Evolutionary conservation across 2,113 vertebrate genomes (phyloP).

Genomic region (Anolis sagrei): DNA sequence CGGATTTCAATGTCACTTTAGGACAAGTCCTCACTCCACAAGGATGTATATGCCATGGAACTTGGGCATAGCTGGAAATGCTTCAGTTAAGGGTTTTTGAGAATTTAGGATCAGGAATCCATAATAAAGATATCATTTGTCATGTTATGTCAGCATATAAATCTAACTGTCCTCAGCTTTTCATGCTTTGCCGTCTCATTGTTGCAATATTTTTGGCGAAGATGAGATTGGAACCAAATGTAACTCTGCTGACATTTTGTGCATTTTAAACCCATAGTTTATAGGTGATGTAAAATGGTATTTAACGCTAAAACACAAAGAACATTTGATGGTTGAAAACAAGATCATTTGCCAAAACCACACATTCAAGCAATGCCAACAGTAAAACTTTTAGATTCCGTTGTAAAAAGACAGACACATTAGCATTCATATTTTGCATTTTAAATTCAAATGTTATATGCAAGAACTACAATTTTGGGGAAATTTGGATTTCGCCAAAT

Average conservation of each 20-base stretch:
- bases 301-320: not conserved
- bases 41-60: not conserved
- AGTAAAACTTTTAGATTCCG: not conserved
- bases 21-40: not conserved
- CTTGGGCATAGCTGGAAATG: constrained; percentile 25
- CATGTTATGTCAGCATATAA: not conserved
- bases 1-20: constrained; percentile 32
- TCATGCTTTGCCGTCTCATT: not conserved
- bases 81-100: constrained; percentile 6
- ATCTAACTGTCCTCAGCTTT: not conserved
- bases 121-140: not conserved
- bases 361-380: not conserved
- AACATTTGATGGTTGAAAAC: not conserved
- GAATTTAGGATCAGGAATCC: constrained; percentile 36
- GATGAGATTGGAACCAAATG: not conserved
- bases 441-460: not conserved
- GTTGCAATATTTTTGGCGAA: not conserved
- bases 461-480: not conserved
- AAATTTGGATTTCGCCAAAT: not conserved
- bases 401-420: not conserved
- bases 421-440: not conserved
- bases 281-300: not conserved
- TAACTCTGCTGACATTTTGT: not conserved
- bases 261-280: no score
- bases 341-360: not conserved